These are phyloP conservation scores for Stegana nigrithorax DNA, from an alignment of 2,888 invertebrate genomes.

Conservation along the genomic window DNA sequence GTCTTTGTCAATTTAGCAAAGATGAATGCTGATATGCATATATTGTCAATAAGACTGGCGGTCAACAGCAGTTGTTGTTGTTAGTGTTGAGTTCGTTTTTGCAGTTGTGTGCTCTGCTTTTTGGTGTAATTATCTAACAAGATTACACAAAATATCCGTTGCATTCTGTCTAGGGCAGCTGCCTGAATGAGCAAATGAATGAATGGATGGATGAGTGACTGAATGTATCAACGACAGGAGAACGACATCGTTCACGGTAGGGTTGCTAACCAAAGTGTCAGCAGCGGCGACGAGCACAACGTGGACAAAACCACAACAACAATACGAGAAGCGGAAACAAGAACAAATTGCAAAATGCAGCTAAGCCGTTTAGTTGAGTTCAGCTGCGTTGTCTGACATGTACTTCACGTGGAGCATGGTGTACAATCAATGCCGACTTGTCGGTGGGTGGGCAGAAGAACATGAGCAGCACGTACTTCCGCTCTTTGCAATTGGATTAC, in stretches of 20 bases:
- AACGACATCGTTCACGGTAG: not conserved
- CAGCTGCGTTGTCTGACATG: no score
- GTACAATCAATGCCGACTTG: no score
- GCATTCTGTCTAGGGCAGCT: no score
- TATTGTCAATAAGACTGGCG: no score
- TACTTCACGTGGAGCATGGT: no score
- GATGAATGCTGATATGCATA: no score
- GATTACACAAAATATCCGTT: slow-evolving; percentile 39
- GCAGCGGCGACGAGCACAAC: slow-evolving; percentile 5
- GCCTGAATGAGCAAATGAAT: not conserved
- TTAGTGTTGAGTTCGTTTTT: no score
- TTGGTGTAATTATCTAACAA: slow-evolving; percentile 44
- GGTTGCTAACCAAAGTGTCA: not conserved
- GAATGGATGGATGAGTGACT: no score
- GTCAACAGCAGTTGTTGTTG: no score
- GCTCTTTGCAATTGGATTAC: not conserved
- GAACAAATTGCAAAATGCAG: slow-evolving; percentile 42
- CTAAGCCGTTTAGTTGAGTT: slow-evolving; percentile 34
- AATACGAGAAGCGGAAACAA: no score
- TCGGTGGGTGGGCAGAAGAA: not conserved
- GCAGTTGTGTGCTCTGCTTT: not conserved
- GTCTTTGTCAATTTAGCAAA: no score
- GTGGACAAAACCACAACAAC: slow-evolving; percentile 23
- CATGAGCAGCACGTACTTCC: not conserved
- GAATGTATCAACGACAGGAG: not conserved